Percentiles rank a stretch among this genome's conserved stretches.
Evolutionary conservation across 1,140 invertebrate genomes (phyloP).

Genomic region (Drosophila burlai): DNA sequence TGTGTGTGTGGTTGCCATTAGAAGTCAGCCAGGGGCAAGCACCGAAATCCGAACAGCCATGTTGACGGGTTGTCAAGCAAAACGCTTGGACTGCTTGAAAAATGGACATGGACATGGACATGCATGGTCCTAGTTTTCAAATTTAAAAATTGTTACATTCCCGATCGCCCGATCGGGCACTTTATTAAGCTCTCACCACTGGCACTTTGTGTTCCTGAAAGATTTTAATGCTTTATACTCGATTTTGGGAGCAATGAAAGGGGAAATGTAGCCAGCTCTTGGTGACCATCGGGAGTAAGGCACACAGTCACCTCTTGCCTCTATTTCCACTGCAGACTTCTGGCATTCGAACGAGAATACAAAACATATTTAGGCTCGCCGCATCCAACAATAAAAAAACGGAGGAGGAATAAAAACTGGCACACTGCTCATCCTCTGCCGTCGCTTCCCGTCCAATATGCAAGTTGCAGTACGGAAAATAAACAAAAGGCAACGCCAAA

Average conservation of each 20-base stretch:
- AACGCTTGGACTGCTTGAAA: conserved; percentile 29
- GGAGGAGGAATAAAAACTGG: conserved; percentile 20
- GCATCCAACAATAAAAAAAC: neutral
- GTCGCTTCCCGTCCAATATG: conserved; percentile 3
- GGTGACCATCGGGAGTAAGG: no score
- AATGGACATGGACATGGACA: conserved; percentile 28
- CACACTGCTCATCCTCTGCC: conserved; percentile 10
- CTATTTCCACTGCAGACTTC: conserved; percentile 34
- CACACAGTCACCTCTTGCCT: neutral
- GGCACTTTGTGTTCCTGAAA: neutral
- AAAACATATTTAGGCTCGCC: conserved; percentile 60
- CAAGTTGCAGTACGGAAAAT: neutral
- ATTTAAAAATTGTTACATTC: conserved; percentile 4
- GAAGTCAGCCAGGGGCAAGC: conserved; percentile 57
- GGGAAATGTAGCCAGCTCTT: no score
- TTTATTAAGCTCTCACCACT: neutral
- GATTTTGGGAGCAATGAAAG: neutral
- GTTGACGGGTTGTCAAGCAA: conserved; percentile 65
- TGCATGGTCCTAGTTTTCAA: conserved; percentile 3
- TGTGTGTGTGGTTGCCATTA: conserved; percentile 40
- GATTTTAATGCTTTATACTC: neutral
- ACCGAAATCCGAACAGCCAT: conserved; percentile 49
- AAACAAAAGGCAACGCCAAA: conserved; percentile 33
- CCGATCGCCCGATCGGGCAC: neutral
- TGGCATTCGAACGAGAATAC: conserved; percentile 29